Conservation (phyloP, 2,113 vertebrate genomes). For the Athene noctua region DNA sequence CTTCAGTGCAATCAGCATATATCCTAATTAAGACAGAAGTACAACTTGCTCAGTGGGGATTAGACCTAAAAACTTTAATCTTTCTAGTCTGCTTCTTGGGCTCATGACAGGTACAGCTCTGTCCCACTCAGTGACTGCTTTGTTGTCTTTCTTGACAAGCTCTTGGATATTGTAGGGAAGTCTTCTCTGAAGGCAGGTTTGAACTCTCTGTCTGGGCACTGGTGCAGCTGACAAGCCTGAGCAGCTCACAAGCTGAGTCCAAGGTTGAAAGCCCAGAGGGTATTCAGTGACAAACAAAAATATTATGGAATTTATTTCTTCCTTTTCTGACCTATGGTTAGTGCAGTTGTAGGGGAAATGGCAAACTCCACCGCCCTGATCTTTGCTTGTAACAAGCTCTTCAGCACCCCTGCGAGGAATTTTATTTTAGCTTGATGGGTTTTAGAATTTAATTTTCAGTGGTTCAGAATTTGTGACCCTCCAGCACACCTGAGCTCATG, state of each 20-base stretch:
- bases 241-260: neutral
- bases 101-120: neutral
- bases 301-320: neutral
- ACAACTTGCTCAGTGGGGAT: neutral
- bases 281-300: neutral
- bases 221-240: neutral
- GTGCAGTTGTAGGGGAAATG: neutral
- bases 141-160: neutral
- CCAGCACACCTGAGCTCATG: neutral
- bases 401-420: neutral
- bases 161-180: neutral
- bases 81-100: neutral
- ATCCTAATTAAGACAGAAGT: neutral
- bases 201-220: neutral
- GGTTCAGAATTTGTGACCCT: neutral
- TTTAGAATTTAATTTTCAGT: slow-evolving; percentile 25
- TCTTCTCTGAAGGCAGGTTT: neutral
- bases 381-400: neutral
- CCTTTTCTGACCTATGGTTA: slow-evolving; percentile 11
- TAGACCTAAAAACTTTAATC: neutral
- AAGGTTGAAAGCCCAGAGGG: neutral
- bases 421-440: slow-evolving; percentile 5
- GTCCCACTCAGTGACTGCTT: neutral
- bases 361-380: neutral
- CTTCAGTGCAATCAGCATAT: neutral